These are phyloP conservation scores for Macrotrachela quadricornifera DNA, from an alignment of 1,140 invertebrate genomes.

Conservation along the genomic window DNA sequence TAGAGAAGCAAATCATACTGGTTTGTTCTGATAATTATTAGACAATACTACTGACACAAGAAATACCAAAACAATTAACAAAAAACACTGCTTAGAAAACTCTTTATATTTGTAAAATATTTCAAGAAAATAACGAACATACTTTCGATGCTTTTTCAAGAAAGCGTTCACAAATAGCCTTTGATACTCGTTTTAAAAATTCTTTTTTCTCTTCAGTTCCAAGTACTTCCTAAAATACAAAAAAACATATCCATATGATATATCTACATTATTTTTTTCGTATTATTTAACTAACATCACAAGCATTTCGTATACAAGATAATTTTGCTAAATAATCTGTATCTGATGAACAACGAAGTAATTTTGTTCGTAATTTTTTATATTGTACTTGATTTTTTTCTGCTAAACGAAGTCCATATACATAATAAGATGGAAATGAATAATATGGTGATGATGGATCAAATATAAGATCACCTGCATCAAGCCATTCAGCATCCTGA, in stretches of 20 bases:
- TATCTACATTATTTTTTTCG: too few relatives aligned
- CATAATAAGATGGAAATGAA: neutral
- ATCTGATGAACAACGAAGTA: slow-evolving; percentile 3
- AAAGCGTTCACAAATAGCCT: neutral
- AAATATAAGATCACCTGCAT: neutral
- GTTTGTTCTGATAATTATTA: too few relatives aligned
- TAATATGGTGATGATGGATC: too few relatives aligned
- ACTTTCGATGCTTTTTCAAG: slow-evolving; percentile 3
- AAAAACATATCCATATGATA: neutral
- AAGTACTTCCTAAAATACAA: slow-evolving; percentile 1
- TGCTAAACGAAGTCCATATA: slow-evolving; percentile 3
- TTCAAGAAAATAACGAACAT: neutral
- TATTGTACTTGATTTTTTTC: neutral
- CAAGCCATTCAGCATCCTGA: slow-evolving; percentile 7
- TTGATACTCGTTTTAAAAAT: neutral
- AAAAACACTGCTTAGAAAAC: too few relatives aligned
- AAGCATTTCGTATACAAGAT: neutral
- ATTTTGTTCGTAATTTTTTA: neutral
- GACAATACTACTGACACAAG: too few relatives aligned
- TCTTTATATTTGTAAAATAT: too few relatives aligned
- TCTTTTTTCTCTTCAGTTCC: neutral
- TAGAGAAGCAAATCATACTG: too few relatives aligned
- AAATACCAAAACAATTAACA: too few relatives aligned
- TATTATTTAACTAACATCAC: too few relatives aligned
- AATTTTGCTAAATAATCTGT: slow-evolving; percentile 5